Base-by-base conservation (phyloP, 2,113 vertebrate species). In the Seriola rivoliana region DNA sequence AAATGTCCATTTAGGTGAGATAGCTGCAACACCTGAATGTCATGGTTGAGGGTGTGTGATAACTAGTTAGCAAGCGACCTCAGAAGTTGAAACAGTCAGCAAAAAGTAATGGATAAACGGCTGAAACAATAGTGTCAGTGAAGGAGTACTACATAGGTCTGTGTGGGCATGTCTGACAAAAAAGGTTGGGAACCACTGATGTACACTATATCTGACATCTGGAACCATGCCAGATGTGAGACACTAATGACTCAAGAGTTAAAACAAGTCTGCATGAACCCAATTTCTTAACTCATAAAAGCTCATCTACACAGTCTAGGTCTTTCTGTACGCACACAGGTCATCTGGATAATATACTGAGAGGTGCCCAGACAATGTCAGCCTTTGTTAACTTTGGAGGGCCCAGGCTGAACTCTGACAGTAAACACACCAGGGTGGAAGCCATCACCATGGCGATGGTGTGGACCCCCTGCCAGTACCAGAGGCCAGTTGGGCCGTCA, bases 341-440 rank as follows among this genome's bases (percentile, higher is more conserved):
- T 91, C 92, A 85, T 89, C 78, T 77, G 83, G 76, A 63, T 90
- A 86, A 88, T 89, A 87, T 75, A 80, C 72, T 14, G 42, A 81
- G 59, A 14, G 34, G 71, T 62, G 52, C 57, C 63, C 68, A 34
- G 63, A 93, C 88, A 89, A 86, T 82, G 88, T 86, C 81, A 46
- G 85, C 73, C 88, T 90, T 92, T 93, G 91, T 94, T 93, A 83
- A 81, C 85, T 84, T 42, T 59, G 54, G 77, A 83, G 58, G 42
- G 67, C 78, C 21, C 3, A 40, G 66, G 48, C 52, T 91, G 89
- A 94, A 90, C 91, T 92, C 91, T 90, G 90, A 88, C 92, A 91
- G 92, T 85, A 93, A 94, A 94, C 88, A 90, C 93, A 89, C 86
- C 81, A 29, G 90, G 91, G 91, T 89, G 81, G 87, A 90, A 85